A percentile compares a stretch with the other conserved stretches of the same genome.
Evolutionary conservation across 2,888 invertebrate genomes (phyloP).

Genomic region (Nomada fucata): DNA sequence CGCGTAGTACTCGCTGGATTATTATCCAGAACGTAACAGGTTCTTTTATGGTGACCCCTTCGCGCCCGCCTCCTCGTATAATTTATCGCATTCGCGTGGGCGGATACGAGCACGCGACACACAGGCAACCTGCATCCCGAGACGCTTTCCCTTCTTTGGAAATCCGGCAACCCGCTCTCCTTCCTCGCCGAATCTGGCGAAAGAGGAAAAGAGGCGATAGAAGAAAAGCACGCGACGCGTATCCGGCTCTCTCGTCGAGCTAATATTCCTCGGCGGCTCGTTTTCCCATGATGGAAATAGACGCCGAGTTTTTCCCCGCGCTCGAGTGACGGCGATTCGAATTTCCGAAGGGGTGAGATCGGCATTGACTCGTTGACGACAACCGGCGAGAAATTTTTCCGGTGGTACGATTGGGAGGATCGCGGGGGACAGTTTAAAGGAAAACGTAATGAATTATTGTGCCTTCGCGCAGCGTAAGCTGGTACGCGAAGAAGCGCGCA

Average conservation of each 20-base stretch:
- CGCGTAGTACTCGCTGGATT: slow-evolving; percentile 44
- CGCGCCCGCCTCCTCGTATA: slow-evolving; percentile 68
- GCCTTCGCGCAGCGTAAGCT: slow-evolving; percentile 6
- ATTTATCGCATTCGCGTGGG: slow-evolving; percentile 73
- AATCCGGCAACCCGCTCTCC: slow-evolving; percentile 73
- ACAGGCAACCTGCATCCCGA: slow-evolving; percentile 68
- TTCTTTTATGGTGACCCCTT: slow-evolving; percentile 72
- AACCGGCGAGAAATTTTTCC: slow-evolving; percentile 9
- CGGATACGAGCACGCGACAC: slow-evolving; percentile 58
- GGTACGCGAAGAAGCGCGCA: slow-evolving; percentile 11
- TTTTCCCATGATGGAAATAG: slow-evolving; percentile 18
- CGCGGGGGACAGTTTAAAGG: background rate
- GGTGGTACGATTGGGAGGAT: background rate
- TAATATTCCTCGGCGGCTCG: background rate
- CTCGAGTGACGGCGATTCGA: slow-evolving; percentile 12
- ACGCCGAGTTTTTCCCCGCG: background rate
- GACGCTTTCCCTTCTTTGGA: slow-evolving; percentile 81
- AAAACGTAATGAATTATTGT: slow-evolving; percentile 23
- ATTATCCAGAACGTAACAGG: slow-evolving; percentile 77
- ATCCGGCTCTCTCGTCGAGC: slow-evolving; percentile 33
- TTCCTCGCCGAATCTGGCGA: background rate
- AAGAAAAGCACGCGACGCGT: slow-evolving; percentile 33
- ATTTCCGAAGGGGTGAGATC: background rate
- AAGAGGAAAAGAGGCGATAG: slow-evolving; percentile 22
- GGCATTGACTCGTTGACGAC: background rate